A percentile compares a stretch with the other conserved stretches of the same genome.
phyloP scores from a whole-genome alignment of 2,113 vertebrate species.

The Callithrix jacchus region DNA sequence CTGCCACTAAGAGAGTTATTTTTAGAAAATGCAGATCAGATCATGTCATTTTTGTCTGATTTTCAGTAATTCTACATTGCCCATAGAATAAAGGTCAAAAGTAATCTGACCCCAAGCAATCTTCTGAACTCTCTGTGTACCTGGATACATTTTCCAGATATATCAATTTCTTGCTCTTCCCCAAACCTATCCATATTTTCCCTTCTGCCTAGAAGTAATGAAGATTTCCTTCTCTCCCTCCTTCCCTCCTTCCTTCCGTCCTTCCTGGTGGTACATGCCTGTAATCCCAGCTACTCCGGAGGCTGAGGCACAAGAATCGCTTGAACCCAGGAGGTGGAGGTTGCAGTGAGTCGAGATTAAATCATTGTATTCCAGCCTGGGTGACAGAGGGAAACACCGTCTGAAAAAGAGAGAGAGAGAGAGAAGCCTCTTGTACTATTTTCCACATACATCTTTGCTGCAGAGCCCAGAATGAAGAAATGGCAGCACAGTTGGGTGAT shows the following conservation, averaged over 20 bases:
- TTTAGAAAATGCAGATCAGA: slow-evolving; percentile 32
- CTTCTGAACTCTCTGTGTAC: background rate
- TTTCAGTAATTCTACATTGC: background rate
- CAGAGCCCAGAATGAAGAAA: background rate
- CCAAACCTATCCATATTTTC: background rate
- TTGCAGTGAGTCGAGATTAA: too few species aligned
- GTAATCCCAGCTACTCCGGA: too few species aligned
- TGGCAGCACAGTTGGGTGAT: background rate
- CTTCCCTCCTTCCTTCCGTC: too few species aligned
- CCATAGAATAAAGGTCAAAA: background rate
- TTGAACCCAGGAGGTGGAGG: too few species aligned
- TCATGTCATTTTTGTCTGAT: background rate
- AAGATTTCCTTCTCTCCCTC: accelerated
- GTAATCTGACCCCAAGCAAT: background rate
- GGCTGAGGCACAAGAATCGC: too few species aligned
- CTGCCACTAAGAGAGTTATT: background rate
- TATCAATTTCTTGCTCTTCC: background rate
- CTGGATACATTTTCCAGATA: background rate
- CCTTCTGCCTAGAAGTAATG: background rate
- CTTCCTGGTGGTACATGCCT: too few species aligned
- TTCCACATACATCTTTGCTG: background rate
- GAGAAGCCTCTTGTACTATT: background rate
- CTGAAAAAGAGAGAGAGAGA: too few species aligned
- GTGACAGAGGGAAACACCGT: too few species aligned
- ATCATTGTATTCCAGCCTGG: too few species aligned